Conservation (phyloP, 37 sponge, comb jelly and placozoan genomes). For the Dysidea cf. avara region DNA sequence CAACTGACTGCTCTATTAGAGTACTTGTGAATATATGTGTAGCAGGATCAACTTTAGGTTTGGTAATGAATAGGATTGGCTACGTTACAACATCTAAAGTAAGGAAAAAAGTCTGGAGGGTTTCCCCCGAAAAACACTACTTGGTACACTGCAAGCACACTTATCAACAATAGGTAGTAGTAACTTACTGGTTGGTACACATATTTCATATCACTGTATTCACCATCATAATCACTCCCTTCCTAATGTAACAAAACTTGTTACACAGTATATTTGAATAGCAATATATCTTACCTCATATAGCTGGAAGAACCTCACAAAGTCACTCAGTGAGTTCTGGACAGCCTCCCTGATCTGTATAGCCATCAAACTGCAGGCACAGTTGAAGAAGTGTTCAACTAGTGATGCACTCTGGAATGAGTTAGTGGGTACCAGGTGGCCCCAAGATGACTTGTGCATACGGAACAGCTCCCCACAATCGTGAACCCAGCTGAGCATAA, state of each 20-base stretch:
- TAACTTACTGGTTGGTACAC: conserved; percentile 4
- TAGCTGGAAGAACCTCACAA: conserved; percentile 59
- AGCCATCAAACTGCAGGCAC: conserved; percentile 85
- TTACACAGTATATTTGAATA: too few species aligned
- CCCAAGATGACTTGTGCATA: conserved; percentile 61
- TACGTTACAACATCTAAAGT: too few species aligned
- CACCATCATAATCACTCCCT: conserved; percentile 74
- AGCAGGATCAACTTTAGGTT: too few species aligned
- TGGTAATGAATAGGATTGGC: too few species aligned
- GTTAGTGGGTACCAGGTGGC: conserved; percentile 72
- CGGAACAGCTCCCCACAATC: conserved; percentile 86
- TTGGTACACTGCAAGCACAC: too few species aligned
- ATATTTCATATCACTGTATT: conserved; percentile 45
- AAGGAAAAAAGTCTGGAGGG: too few species aligned
- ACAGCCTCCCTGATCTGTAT: conserved; percentile 83
- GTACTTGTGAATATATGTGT: too few species aligned
- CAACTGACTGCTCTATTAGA: too few species aligned
- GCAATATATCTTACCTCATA: conserved; percentile 41
- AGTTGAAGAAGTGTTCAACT: conserved; percentile 91
- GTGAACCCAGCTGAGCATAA: conserved; percentile 65
- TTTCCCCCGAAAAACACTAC: too few species aligned
- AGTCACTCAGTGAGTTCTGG: conserved; percentile 75
- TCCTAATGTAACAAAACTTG: conserved; percentile 14
- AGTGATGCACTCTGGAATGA: conserved; percentile 45
- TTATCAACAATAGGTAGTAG: too few species aligned